Evolutionary conservation across 1,140 invertebrate species (phyloP).

Genomic region (Drosophila neocordata): DNA sequence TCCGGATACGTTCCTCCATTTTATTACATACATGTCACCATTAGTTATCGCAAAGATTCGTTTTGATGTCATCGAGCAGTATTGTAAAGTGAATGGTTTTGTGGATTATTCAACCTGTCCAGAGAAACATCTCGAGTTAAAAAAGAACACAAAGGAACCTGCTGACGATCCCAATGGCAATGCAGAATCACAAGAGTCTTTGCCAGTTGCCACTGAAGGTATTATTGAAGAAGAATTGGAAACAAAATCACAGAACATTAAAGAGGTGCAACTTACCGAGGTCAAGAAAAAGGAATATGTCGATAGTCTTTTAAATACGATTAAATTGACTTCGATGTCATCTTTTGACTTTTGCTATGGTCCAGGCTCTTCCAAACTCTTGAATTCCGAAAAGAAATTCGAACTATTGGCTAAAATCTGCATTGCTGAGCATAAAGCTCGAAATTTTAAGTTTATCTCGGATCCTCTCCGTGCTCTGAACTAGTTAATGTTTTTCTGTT

Average conservation of each 20-base stretch:
- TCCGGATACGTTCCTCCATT: slow-evolving; percentile 30
- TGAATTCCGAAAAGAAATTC: slow-evolving; percentile 32
- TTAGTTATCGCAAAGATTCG: slow-evolving; percentile 11
- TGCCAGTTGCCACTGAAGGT: no score
- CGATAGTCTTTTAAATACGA: slow-evolving; percentile 18
- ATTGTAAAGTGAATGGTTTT: slow-evolving; percentile 26
- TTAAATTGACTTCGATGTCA: slow-evolving; percentile 34
- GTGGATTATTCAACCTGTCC: background rate
- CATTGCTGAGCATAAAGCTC: slow-evolving; percentile 26
- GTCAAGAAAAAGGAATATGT: slow-evolving; percentile 18
- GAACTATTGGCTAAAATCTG: slow-evolving; percentile 34
- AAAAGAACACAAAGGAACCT: slow-evolving; percentile 18
- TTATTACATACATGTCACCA: slow-evolving; percentile 10
- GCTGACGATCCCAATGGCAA: background rate
- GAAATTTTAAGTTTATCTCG: background rate
- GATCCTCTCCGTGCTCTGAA: no score
- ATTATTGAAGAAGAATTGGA: no score
- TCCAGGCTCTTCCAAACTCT: slow-evolving; percentile 31
- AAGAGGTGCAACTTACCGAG: background rate
- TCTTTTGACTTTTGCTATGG: slow-evolving; percentile 43
- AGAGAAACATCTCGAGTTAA: background rate
- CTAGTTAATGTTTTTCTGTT: no score
- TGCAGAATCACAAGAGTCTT: no score
- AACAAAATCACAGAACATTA: no score
- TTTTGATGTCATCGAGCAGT: slow-evolving; percentile 34